A percentile compares a stretch with the other conserved stretches of the same genome.
These are phyloP conservation scores for Zootermopsis nevadensis DNA, from an alignment of 2,888 invertebrate species.

Conservation along the genomic window DNA sequence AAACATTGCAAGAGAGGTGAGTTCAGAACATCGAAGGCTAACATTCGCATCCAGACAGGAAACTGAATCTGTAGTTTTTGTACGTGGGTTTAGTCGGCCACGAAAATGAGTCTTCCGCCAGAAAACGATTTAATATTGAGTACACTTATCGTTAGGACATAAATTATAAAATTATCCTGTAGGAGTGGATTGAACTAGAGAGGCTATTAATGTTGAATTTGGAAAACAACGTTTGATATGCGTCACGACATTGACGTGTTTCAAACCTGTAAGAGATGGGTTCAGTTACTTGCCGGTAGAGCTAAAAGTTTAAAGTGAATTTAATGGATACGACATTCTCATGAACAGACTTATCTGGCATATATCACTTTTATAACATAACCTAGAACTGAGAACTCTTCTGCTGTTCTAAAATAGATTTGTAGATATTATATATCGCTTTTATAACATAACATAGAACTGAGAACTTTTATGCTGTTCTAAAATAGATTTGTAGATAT, in stretches of 20 bases:
- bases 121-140: too few species aligned
- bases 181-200: background rate
- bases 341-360: background rate
- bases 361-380: background rate
- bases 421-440: too few species aligned
- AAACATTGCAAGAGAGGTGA: too few species aligned
- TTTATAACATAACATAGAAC: too few species aligned
- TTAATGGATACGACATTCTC: slow-evolving; percentile 3
- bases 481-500: background rate
- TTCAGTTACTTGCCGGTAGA: background rate
- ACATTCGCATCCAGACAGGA: too few species aligned
- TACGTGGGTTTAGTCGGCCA: too few species aligned
- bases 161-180: too few species aligned
- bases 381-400: background rate
- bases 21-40: too few species aligned
- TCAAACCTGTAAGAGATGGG: background rate
- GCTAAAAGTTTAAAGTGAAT: background rate
- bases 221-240: background rate
- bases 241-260: background rate
- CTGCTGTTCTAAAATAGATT: background rate
- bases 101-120: too few species aligned
- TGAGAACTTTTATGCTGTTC: too few species aligned
- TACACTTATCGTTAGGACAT: too few species aligned
- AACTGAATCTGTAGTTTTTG: too few species aligned
- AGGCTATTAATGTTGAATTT: background rate